phyloP scores from a whole-genome alignment of 2,888 invertebrate species.

The Cecidostiba fungosa region DNA sequence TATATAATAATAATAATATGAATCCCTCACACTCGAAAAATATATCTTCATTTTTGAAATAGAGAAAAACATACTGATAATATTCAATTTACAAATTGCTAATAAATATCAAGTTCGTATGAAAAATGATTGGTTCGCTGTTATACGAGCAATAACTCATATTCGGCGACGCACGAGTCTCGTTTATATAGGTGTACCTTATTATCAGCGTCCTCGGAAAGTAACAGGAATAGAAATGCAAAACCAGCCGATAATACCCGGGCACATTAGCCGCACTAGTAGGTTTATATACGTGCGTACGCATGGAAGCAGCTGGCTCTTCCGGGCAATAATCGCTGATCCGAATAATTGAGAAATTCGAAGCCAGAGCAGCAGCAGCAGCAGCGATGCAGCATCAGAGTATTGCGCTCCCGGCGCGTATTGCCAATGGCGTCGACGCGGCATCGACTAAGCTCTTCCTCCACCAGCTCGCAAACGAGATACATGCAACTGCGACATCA shows the following conservation, averaged over 20 bases:
- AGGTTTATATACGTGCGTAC: background rate
- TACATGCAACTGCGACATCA: conserved; percentile 12
- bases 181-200: background rate
- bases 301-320: conserved; percentile 34
- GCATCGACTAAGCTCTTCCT: background rate
- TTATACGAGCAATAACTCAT: background rate
- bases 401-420: background rate
- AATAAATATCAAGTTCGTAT: no score
- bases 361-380: background rate
- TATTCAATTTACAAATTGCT: no score
- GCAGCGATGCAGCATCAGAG: background rate
- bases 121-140: background rate
- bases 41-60: no score
- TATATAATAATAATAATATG: no score
- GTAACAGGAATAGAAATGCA: background rate
- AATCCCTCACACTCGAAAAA: no score
- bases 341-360: conserved; percentile 52
- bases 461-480: background rate
- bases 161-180: background rate
- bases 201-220: background rate
- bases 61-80: no score
- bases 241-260: background rate
- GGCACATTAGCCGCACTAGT: background rate
- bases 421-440: background rate
- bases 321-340: conserved; percentile 40